These are phyloP conservation scores for Malurus cyaneus DNA, from an alignment of 2,113 vertebrate genomes.

Conservation along the genomic window DNA sequence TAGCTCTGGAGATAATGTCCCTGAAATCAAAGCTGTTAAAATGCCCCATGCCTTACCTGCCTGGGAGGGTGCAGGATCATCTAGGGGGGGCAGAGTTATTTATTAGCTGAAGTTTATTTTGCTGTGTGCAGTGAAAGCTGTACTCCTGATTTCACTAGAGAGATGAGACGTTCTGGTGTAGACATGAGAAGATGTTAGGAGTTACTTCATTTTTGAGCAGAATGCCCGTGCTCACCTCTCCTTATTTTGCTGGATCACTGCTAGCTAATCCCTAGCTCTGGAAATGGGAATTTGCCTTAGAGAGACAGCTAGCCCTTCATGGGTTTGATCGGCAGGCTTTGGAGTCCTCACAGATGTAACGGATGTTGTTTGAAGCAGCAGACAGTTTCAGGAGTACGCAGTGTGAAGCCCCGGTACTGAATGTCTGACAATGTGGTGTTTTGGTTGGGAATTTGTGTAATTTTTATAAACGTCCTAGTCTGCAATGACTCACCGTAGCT, in stretches of 20 bases:
- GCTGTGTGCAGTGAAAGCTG: neutral
- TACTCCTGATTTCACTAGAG: neutral
- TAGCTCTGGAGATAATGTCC: neutral
- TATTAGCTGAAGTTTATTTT: neutral
- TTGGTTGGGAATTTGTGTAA: neutral
- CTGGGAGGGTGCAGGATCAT: neutral
- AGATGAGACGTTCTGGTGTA: neutral
- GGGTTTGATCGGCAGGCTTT: neutral
- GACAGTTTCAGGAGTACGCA: neutral
- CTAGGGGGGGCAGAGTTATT: neutral
- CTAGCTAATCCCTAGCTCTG: neutral
- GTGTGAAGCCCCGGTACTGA: neutral
- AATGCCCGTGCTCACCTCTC: neutral
- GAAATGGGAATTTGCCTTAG: neutral
- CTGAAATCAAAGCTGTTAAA: neutral
- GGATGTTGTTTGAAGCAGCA: neutral
- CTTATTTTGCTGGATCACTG: neutral
- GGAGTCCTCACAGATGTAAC: rapidly evolving
- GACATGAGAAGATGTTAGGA: neutral
- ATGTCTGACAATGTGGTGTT: neutral
- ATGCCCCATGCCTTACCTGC: neutral
- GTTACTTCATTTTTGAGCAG: neutral
- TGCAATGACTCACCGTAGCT: neutral
- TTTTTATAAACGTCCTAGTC: neutral
- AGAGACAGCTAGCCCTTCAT: neutral